phyloP scores from a whole-genome alignment of 2,113 vertebrate species.

The Falcunculus frontatus region DNA sequence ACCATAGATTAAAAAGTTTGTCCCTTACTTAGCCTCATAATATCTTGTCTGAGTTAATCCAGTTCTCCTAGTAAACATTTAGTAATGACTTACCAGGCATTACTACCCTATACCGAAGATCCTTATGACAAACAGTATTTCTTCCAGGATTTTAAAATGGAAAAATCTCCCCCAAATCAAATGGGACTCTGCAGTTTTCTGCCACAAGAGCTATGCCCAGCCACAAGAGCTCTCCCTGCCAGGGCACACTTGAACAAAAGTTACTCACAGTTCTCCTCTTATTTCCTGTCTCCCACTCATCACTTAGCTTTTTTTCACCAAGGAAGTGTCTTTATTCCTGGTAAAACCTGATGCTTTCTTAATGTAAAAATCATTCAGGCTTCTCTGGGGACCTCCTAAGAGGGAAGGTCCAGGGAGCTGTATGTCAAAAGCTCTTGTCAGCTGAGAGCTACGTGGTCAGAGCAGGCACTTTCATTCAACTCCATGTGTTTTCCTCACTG shows the following conservation, averaged over 20 bases:
- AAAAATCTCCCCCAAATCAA: neutral
- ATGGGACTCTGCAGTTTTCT: neutral
- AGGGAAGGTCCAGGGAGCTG: neutral
- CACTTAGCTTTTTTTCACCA: neutral
- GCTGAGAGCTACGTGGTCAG: neutral
- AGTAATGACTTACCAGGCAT: neutral
- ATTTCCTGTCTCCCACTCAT: neutral
- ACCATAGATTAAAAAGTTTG: neutral
- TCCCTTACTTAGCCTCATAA: neutral
- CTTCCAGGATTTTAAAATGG: neutral
- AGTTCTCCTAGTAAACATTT: neutral
- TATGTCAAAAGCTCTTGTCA: neutral
- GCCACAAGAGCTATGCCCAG: neutral
- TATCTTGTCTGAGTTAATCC: neutral
- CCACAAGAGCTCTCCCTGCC: neutral
- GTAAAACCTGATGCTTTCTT: neutral
- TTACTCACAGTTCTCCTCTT: neutral
- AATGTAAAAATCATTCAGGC: neutral
- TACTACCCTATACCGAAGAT: neutral
- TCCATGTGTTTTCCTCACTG: accelerated
- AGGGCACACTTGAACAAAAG: neutral
- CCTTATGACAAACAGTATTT: accelerated
- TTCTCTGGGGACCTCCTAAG: neutral
- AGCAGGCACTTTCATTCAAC: neutral
- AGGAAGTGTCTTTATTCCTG: neutral